These are phyloP conservation scores for Uropetala carovei DNA, from an alignment of 2,888 invertebrate genomes.

Conservation along the genomic window DNA sequence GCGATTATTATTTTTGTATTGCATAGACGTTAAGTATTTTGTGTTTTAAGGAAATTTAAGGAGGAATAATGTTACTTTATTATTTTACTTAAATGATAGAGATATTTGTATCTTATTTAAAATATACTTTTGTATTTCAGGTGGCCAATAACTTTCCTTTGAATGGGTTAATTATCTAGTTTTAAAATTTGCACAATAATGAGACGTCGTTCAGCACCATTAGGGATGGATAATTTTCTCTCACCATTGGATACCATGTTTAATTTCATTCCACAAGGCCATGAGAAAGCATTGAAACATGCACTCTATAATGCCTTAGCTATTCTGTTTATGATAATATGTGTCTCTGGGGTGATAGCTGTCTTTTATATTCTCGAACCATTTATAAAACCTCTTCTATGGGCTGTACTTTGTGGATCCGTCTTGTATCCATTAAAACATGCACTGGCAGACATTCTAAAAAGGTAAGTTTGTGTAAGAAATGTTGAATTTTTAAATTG, in stretches of 20 bases:
- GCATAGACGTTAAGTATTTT: no score
- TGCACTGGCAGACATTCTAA: conserved; percentile 84
- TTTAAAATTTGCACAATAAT: not conserved
- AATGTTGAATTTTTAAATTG: not conserved
- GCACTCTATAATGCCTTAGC: conserved; percentile 94
- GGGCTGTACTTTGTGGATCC: conserved; percentile 98
- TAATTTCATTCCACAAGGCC: conserved; percentile 81
- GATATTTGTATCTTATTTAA: not conserved
- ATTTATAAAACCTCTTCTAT: conserved; percentile 94
- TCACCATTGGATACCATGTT: conserved; percentile 71
- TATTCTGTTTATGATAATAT: conserved; percentile 83
- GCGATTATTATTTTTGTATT: no score
- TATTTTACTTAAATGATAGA: no score
- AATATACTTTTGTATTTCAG: not conserved
- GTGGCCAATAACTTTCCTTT: not conserved
- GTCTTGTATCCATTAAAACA: conserved; percentile 97
- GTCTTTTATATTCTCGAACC: conserved; percentile 92
- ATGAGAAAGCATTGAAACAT: conserved; percentile 93
- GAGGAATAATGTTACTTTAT: no score
- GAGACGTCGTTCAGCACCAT: conserved; percentile 28
- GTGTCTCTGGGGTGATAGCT: conserved; percentile 84
- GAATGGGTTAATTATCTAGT: not conserved
- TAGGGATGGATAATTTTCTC: conserved; percentile 40
- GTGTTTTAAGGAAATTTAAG: no score
- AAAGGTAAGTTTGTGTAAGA: conserved; percentile 84